Base-by-base conservation (phyloP, 2,888 invertebrate genomes). In the Villa cingulata region DNA sequence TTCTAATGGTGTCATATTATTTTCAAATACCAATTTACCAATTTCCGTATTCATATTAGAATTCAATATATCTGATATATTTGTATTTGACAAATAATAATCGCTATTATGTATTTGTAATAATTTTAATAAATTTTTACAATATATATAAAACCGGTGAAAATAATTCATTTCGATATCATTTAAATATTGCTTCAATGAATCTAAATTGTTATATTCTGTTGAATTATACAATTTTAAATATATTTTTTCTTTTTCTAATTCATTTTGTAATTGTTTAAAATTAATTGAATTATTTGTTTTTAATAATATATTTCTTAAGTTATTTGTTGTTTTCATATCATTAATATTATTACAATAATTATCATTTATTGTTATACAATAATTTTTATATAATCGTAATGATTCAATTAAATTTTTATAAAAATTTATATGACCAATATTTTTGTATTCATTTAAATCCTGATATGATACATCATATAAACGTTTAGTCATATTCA, bases 11-110 rank as follows among this genome's bases (percentile, higher is more conserved):
- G 81, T 77, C 46, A 81, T 68, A 49, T 80, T 74, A 56, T 78
- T 74, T 50, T 79, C 75, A 57, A 83, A 83, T 50, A 86, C 75
- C 59, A 83, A 70, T 55, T 76, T 75, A 3, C 81, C 80, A 54
- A 81, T 76, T 47, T 81, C 72, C 54, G 76, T 73, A 47, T 77
- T 75, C 12, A 80, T 69, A 56, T 68, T 63, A 15, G 62, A 58
- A 15, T 58, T 60, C 7, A 68, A 48, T 6, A 68, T 47, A 45
- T 62, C 55, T 34, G 59, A 62, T 12, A 60, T 60, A 17, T 59
- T 55, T 20, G 41, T 37, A 23, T 46, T 20, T 38, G n/a, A n/a
- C n/a, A n/a, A n/a, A n/a, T n/a, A n/a, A 60, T 54, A 27, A 12
- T 62, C 59, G 36, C 64, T 51, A 55, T 69, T 67, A 15, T 66